Evolutionary conservation across 2,797 vertebrate genomes (phyloP).

Genomic region (Paguma larvata): DNA sequence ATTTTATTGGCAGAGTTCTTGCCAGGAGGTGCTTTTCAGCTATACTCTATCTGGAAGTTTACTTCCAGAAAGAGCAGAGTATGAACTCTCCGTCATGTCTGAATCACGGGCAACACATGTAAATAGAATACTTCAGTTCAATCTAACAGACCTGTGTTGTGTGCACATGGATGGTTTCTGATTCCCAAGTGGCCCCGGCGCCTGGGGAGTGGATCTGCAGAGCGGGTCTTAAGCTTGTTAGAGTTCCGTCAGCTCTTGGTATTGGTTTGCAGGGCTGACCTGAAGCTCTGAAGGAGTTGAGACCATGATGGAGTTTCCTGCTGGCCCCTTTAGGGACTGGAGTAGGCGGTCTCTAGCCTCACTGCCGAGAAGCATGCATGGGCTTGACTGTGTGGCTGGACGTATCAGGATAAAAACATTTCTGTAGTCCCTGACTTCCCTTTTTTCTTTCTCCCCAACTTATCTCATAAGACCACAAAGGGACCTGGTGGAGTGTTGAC

Average conservation of each 20-base stretch:
- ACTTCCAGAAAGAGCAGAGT: background rate
- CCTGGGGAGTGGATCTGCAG: background rate
- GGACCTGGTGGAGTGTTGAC: background rate
- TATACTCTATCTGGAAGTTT: background rate
- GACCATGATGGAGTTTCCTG: background rate
- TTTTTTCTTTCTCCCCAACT: background rate
- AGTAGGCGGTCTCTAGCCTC: background rate
- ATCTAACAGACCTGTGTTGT: background rate
- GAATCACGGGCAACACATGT: background rate
- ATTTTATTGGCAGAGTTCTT: background rate
- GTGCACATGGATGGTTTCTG: background rate
- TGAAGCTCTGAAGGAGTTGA: background rate
- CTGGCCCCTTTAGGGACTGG: background rate
- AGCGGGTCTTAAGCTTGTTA: background rate
- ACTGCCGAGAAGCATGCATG: background rate
- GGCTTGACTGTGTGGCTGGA: background rate
- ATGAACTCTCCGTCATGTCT: background rate
- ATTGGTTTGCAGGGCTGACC: fast-evolving
- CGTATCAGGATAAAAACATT: background rate
- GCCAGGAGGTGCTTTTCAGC: background rate
- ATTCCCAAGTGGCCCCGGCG: background rate
- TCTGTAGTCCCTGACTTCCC: background rate
- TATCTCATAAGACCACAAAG: background rate
- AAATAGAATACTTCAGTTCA: background rate
- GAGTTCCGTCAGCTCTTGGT: background rate